A percentile compares a stretch with the other conserved stretches of the same genome.
Evolutionary conservation across 2,113 vertebrate genomes (phyloP).

Genomic region (Pterophyllum scalare): DNA sequence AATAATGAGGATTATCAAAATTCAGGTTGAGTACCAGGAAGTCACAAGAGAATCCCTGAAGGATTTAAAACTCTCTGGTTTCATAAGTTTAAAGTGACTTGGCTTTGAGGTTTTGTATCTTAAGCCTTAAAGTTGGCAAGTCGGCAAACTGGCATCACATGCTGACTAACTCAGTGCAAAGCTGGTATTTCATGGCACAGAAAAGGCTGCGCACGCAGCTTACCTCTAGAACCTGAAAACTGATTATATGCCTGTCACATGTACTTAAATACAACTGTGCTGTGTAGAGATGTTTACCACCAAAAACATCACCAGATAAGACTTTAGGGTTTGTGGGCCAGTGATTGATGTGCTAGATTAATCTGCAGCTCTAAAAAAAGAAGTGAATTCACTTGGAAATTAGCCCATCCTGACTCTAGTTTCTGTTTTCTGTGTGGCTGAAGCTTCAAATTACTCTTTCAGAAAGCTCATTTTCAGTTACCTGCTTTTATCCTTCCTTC

Average conservation of each 20-base stretch:
- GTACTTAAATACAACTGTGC: neutral
- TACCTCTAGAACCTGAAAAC: slow-evolving; percentile 15
- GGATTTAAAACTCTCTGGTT: slow-evolving; percentile 46
- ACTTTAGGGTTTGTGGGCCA: neutral
- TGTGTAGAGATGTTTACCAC: neutral
- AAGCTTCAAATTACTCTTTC: neutral
- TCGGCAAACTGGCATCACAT: slow-evolving; percentile 29
- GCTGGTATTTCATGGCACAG: slow-evolving; percentile 30
- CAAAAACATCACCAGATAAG: neutral
- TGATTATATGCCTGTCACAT: neutral
- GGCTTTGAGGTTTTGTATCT: slow-evolving; percentile 48
- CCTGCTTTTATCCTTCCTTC: neutral
- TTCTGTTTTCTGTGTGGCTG: neutral
- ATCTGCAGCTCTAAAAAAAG: neutral
- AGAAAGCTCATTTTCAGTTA: neutral
- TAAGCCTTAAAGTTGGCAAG: slow-evolving; percentile 55
- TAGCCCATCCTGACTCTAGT: neutral
- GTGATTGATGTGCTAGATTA: neutral
- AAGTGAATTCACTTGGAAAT: neutral
- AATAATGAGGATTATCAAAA: slow-evolving; percentile 43
- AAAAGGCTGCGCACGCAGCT: slow-evolving; percentile 18
- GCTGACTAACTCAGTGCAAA: slow-evolving; percentile 36
- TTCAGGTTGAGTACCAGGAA: slow-evolving; percentile 33
- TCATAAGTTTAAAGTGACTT: slow-evolving; percentile 37
- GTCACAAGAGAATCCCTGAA: slow-evolving; percentile 39